Evolutionary conservation across 2,113 vertebrate species (phyloP).

Genomic region (Deroptyus accipitrinus): DNA sequence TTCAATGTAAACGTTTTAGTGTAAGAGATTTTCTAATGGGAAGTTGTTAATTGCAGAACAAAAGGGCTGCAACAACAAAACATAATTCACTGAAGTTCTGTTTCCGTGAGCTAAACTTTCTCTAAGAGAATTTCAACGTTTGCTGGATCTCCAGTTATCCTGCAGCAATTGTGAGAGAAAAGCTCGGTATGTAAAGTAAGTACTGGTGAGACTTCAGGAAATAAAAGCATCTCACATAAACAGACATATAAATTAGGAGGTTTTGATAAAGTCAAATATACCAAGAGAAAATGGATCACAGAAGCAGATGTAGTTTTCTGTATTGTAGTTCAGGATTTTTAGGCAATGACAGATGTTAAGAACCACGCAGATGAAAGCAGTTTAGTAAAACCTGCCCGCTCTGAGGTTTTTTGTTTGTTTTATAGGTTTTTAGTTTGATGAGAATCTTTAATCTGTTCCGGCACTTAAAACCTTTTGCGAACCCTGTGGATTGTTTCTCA

Average conservation of each 20-base stretch:
- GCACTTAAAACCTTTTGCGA: background rate
- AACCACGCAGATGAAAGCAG: background rate
- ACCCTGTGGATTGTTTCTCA: background rate
- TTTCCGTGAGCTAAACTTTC: background rate
- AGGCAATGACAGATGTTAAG: background rate
- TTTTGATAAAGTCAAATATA: background rate
- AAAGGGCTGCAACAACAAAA: background rate
- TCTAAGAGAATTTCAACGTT: background rate
- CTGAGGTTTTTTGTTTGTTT: background rate
- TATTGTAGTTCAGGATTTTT: background rate
- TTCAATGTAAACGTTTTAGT: background rate
- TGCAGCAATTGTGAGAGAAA: background rate
- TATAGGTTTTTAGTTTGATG: background rate
- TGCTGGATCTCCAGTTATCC: background rate
- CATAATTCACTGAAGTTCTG: background rate
- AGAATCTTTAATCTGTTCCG: background rate
- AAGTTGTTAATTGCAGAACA: background rate
- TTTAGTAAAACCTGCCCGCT: background rate
- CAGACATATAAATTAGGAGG: background rate
- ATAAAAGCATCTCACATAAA: background rate
- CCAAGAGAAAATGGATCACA: background rate
- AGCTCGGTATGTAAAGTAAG: background rate
- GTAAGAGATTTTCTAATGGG: background rate
- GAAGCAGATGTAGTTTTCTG: background rate
- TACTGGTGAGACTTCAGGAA: background rate